A percentile compares a stretch with the other conserved stretches of the same genome.
These are phyloP conservation scores for Tinea semifulvella DNA, from an alignment of 2,888 invertebrate species.

Conservation along the genomic window DNA sequence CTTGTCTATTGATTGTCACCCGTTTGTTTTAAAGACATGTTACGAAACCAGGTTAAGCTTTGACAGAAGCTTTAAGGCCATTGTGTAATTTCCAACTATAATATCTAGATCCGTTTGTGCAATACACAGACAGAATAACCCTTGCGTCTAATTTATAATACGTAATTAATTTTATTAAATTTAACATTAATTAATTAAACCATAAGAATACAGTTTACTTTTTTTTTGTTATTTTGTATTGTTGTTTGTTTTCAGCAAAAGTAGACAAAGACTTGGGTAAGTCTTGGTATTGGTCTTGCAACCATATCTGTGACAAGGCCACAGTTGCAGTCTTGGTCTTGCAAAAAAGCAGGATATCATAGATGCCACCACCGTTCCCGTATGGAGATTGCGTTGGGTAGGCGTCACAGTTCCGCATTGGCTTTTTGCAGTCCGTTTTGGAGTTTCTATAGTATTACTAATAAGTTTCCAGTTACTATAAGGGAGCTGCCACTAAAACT, in stretches of 20 bases:
- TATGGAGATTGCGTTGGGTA: too few species aligned
- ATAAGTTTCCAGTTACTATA: too few species aligned
- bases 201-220: background rate
- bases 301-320: too few species aligned
- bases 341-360: too few species aligned
- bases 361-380: too few species aligned
- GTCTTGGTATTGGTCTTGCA: too few species aligned
- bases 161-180: background rate
- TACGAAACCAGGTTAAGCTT: slow-evolving; percentile 6
- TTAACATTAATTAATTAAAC: background rate
- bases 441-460: too few species aligned
- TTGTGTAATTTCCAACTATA: slow-evolving; percentile 3
- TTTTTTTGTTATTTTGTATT: background rate
- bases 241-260: background rate
- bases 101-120: background rate
- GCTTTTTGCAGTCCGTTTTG: too few species aligned
- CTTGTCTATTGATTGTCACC: background rate
- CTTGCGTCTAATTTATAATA: background rate
- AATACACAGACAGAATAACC: background rate
- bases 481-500: too few species aligned
- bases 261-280: too few species aligned
- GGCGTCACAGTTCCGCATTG: too few species aligned
- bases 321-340: too few species aligned
- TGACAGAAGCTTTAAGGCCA: slow-evolving; percentile 1
- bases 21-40: background rate